Evolutionary conservation across 2,888 invertebrate species (phyloP), one percentile per base, ranked within the genome.

Genomic region (Nezara viridula): DNA sequence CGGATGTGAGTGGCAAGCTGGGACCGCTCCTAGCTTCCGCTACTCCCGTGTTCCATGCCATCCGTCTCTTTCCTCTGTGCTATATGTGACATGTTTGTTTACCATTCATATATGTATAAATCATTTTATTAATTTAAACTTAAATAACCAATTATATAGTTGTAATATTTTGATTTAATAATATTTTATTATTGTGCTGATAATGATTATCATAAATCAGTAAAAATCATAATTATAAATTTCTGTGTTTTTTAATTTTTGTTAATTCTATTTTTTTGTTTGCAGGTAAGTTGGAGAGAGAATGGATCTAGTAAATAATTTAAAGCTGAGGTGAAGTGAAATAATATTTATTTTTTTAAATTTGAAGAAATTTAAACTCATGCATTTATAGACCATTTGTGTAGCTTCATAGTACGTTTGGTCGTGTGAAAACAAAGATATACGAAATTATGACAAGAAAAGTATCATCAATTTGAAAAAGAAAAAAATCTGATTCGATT

Each of bases 11-110:
- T 19, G 66, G 66, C 66, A 73, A 37, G 19, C 66, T 73, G 66
- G 66, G 66, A 37, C 66, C 32, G 37, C 66, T 73, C 66, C 66
- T 73, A 37, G 21, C 37, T 73, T 73, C 66, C 66, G 66, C 37
- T 37, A 37, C 10, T 73, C 37, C 66, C 21, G 19, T 73, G 32
- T 9, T 73, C 66, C 7, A 19, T 73, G 7, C 32, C 32, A 60
- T 27, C 60, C 60, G 60, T 32, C 60, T 60, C 1, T 60, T 21
- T 37, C 66, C 66, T 27, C 27, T 16, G 14, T 60, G 9, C 27
- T 16, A 12, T 27, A 60, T 16, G 14, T 27, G 16, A 37, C 37
- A 73, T 60, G 27, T n/a, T 1, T 73, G 7, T 32, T 7, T 21
- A 6, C 19, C 16, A 19, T 16, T 66, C 19, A 16, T 32, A 32